Evolutionary conservation across 2,797 vertebrate genomes (phyloP).

Genomic region (Leptatherina wallacei): DNA sequence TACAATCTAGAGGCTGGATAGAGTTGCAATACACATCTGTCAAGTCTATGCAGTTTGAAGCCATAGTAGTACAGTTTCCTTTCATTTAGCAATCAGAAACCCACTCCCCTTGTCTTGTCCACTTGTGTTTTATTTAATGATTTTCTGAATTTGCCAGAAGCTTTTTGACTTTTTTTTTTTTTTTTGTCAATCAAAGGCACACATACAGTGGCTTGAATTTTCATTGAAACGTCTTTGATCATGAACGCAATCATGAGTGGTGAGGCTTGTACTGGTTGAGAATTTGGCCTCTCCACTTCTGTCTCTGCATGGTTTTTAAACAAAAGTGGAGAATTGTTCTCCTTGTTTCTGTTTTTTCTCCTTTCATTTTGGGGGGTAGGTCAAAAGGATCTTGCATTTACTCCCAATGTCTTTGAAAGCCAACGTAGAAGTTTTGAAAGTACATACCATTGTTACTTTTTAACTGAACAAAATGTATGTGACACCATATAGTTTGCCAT

Average conservation of each 20-base stretch:
- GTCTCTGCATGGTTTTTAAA: slow-evolving; percentile 27
- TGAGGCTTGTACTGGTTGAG: slow-evolving; percentile 6
- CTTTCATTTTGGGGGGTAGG: slow-evolving; percentile 40
- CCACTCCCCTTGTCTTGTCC: background rate
- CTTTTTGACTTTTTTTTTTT: slow-evolving; percentile 18
- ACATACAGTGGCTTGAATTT: slow-evolving; percentile 31
- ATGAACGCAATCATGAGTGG: slow-evolving; percentile 17
- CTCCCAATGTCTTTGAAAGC: slow-evolving; percentile 32
- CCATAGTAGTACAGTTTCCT: slow-evolving; percentile 10
- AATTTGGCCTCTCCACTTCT: slow-evolving; percentile 12
- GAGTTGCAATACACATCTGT: background rate
- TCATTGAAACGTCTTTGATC: slow-evolving; percentile 45
- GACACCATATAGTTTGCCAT: slow-evolving; percentile 16
- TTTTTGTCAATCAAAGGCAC: slow-evolving; percentile 45
- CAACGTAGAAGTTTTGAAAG: slow-evolving; percentile 5
- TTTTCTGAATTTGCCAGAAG: slow-evolving; percentile 44
- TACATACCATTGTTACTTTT: slow-evolving; percentile 15
- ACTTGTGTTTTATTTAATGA: slow-evolving; percentile 36
- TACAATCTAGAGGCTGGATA: slow-evolving; percentile 1
- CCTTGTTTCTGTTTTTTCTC: slow-evolving; percentile 7
- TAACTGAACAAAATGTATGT: slow-evolving; percentile 28
- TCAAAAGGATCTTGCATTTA: slow-evolving; percentile 45
- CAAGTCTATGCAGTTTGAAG: slow-evolving; percentile 6
- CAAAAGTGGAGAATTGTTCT: slow-evolving; percentile 20
- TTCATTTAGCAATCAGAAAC: slow-evolving; percentile 23